Evolutionary conservation across 2,888 invertebrate genomes (phyloP), one percentile per base, ranked within the genome.

Genomic region (Mythimna impura): DNA sequence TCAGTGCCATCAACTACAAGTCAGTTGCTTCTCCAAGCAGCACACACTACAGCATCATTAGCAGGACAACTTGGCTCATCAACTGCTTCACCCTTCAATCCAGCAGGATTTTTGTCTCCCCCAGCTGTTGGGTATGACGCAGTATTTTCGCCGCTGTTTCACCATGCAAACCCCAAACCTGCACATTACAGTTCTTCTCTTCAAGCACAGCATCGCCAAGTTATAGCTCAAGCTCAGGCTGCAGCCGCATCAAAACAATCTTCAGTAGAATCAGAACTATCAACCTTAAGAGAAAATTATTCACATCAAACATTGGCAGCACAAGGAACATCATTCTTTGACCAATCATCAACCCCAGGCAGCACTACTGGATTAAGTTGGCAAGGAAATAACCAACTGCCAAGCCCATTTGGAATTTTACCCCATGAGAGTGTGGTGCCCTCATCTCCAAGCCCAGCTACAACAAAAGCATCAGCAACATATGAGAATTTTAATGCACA

Each of bases 111-210:
- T 91, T 94, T 98, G 60, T 97, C 98, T 63, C 97, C 98, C 64
- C 97, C 98, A 75, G 97, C 98, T 55, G 98, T 98, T 76, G 97
- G 97, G 86, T 98, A 98, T 93, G 98, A 98, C 92, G 97, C 97
- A 86, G 98, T 98, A 73, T 98, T 98, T 91, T 97, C 98, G 84
- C 98, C 98, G 79, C 94, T 98, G 80, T 98, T 98, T 94, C 98
- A 98, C 92, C 98, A 98, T 96, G 97, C 97, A 69, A 97, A 97
- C 84, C 97, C 97, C 17, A 98, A 98, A 92, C 97, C 97, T 86
- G 97, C 97, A 81, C 97, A 97, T 90, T 98, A 97, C 91, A 97
- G 97, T 93, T 96, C 97, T 89, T 95, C 97, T 88, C 96, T 96
- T 92, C 97, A 95, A 89, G 96, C 97, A 61, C 97, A 98, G 90